Conservation (phyloP, 2,113 vertebrate species). For the Ploceus nigricollis region DNA sequence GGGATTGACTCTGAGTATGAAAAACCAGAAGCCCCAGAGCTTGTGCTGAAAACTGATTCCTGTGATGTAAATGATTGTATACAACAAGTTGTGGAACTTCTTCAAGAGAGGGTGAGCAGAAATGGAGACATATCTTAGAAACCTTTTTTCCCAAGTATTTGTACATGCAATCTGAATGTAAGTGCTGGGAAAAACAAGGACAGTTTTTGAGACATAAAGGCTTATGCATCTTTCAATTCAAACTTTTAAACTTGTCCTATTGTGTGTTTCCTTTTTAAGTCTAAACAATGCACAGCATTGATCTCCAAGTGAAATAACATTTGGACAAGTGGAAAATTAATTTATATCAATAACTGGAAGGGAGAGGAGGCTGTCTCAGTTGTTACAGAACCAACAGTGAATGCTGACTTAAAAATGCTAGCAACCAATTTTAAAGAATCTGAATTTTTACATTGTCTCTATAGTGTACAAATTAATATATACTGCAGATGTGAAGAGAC, state of each 20-base stretch:
- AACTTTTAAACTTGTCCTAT: neutral
- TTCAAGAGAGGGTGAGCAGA: slow-evolving; percentile 89
- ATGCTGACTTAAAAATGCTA: neutral
- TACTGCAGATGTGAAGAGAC: neutral
- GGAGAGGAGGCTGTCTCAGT: neutral
- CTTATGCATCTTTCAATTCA: neutral
- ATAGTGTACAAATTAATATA: neutral
- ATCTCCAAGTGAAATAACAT: neutral
- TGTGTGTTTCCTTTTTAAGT: neutral
- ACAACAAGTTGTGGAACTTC: slow-evolving; percentile 93
- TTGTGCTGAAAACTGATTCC: slow-evolving; percentile 95
- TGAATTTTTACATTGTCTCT: neutral
- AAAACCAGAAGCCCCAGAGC: slow-evolving; percentile 92
- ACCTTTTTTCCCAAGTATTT: neutral
- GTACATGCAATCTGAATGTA: neutral
- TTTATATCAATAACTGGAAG: neutral
- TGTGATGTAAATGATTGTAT: slow-evolving; percentile 95
- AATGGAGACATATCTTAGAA: neutral
- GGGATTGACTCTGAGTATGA: slow-evolving; percentile 97
- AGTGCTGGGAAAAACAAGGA: neutral
- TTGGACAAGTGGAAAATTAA: neutral
- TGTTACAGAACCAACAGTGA: neutral
- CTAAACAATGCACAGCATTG: neutral
- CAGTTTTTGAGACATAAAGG: neutral
- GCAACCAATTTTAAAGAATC: neutral